phyloP scores from a whole-genome alignment of 2,888 invertebrate genomes.

The Netelia melanura region DNA sequence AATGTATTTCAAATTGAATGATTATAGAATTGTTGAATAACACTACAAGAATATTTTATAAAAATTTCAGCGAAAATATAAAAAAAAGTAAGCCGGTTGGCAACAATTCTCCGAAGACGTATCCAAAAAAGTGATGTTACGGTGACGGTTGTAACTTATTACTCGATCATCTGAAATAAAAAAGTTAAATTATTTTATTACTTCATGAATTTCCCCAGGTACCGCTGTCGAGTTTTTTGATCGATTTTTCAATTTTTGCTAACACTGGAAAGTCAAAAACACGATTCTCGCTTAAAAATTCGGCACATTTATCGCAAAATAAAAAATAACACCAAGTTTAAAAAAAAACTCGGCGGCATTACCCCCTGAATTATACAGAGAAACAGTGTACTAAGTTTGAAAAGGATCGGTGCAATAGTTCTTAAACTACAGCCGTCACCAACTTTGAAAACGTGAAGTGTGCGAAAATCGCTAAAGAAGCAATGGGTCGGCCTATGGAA shows the following conservation, averaged over 20 bases:
- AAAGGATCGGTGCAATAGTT: conserved; percentile 57
- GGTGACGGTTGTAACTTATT: too few relatives aligned
- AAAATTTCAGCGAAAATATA: too few relatives aligned
- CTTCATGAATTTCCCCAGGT: conserved; percentile 42
- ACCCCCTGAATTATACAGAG: conserved; percentile 30
- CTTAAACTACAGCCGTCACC: conserved; percentile 78
- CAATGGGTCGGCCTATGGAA: too few relatives aligned
- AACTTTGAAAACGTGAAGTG: conserved; percentile 51
- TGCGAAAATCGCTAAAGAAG: too few relatives aligned
- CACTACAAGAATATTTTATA: too few relatives aligned
- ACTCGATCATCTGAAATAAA: too few relatives aligned
- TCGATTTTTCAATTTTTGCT: conserved; percentile 41
- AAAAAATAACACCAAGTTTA: conserved; percentile 16
- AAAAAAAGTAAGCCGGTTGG: too few relatives aligned
- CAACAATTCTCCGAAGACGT: too few relatives aligned
- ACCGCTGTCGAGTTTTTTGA: conserved; percentile 45
- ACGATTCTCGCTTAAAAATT: conserved; percentile 38
- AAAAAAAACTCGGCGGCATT: conserved; percentile 17
- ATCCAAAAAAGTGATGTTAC: too few relatives aligned
- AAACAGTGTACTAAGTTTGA: conserved; percentile 38
- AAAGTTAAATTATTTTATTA: too few relatives aligned
- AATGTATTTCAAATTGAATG: too few relatives aligned
- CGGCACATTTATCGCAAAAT: conserved; percentile 44
- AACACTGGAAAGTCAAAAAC: conserved; percentile 11
- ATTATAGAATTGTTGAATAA: too few relatives aligned